Conservation (phyloP, 2,797 vertebrate species). For the Thripadectes ignobilis region DNA sequence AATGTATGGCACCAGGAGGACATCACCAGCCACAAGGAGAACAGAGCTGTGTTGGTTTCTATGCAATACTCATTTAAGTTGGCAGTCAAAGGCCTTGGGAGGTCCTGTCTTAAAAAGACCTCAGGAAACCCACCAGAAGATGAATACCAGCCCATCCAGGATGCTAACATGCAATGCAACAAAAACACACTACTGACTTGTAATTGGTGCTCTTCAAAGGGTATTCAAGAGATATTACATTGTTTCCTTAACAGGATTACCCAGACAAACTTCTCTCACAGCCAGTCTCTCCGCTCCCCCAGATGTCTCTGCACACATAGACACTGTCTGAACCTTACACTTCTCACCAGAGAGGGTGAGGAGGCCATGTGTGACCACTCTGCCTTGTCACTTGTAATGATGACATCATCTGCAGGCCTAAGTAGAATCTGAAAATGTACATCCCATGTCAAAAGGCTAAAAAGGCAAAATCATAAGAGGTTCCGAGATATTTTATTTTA, state of each 20-base stretch:
- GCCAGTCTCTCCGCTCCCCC: neutral
- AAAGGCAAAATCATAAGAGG: neutral
- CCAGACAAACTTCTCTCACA: neutral
- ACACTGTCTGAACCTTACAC: neutral
- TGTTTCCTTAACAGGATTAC: conserved; percentile 65
- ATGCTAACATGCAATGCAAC: conserved; percentile 18
- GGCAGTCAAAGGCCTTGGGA: neutral
- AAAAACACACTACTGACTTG: conserved; percentile 64
- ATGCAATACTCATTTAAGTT: conserved; percentile 6
- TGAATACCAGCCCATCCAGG: conserved; percentile 16
- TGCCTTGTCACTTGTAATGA: neutral
- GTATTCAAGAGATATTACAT: conserved; percentile 45
- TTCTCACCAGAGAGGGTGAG: neutral
- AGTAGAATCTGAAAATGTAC: neutral
- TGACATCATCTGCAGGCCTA: neutral
- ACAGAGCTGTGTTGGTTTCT: conserved; percentile 1
- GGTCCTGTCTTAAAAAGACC: neutral
- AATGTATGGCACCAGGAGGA: neutral
- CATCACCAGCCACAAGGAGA: conserved; percentile 15
- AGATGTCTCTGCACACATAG: fast-evolving
- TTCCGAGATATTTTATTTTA: neutral
- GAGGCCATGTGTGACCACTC: neutral
- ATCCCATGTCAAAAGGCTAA: neutral
- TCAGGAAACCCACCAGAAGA: neutral
- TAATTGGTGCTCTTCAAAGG: conserved; percentile 18